A percentile compares a stretch with the other conserved stretches of the same genome.
Conservation (phyloP, 2,888 invertebrate species). For the Diadromus collaris region DNA sequence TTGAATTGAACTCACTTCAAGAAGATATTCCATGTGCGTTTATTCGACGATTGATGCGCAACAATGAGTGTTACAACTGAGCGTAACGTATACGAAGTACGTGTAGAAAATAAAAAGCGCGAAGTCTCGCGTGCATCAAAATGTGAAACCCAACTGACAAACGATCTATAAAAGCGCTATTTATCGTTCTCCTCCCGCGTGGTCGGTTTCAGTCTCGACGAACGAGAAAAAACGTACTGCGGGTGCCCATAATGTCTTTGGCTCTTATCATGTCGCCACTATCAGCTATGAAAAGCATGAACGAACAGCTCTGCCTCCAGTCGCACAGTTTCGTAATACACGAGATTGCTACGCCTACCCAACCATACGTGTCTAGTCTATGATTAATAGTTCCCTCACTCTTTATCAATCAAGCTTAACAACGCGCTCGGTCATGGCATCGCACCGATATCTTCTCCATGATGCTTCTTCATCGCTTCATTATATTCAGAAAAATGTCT, state of each 20-base stretch:
- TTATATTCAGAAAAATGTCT: background rate
- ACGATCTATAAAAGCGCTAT: background rate
- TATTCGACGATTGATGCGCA: background rate
- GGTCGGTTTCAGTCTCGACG: background rate
- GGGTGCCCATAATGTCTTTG: background rate
- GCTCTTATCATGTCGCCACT: slow-evolving; percentile 24
- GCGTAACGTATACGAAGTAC: background rate
- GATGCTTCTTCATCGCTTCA: background rate
- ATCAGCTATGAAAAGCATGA: slow-evolving; percentile 20
- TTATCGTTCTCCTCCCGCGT: background rate
- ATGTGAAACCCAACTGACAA: background rate
- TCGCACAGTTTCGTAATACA: slow-evolving; percentile 12
- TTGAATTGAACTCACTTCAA: slow-evolving; percentile 44
- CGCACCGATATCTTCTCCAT: background rate
- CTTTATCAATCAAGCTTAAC: background rate
- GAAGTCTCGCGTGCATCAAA: background rate
- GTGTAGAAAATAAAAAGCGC: background rate
- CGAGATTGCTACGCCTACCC: slow-evolving; percentile 11
- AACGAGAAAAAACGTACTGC: slow-evolving; percentile 18
- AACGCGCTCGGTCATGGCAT: slow-evolving; percentile 22
- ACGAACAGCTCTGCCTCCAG: background rate
- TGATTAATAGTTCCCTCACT: background rate
- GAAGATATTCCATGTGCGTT: slow-evolving; percentile 47
- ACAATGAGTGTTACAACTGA: background rate
- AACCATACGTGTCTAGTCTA: background rate